Conservation (phyloP, 2,797 vertebrate species). For the Sphenodon punctatus region DNA sequence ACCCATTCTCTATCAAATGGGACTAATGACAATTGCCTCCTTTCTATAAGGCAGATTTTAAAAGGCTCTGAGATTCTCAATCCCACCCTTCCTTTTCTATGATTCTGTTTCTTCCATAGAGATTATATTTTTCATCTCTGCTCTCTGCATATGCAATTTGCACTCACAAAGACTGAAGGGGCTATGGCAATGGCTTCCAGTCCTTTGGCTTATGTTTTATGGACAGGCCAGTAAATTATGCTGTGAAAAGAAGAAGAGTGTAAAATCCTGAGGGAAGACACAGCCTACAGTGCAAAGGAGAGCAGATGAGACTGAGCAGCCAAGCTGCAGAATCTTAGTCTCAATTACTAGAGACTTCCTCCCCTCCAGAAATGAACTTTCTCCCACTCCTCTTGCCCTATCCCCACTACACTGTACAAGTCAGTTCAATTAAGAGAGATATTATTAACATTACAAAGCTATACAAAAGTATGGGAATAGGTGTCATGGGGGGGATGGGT, state of each 20-base stretch:
- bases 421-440: too few relatives aligned
- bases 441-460: too few relatives aligned
- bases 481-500: too few relatives aligned
- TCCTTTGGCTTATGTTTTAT: conserved; percentile 63
- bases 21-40: neutral
- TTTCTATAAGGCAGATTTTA: conserved; percentile 32
- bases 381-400: conserved; percentile 4
- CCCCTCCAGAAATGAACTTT: conserved; percentile 61
- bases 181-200: conserved; percentile 60
- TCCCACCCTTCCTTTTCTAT: conserved; percentile 58
- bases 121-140: conserved; percentile 68
- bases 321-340: conserved; percentile 54
- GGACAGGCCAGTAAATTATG: conserved; percentile 68
- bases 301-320: conserved; percentile 58
- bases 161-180: conserved; percentile 66
- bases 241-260: conserved; percentile 22
- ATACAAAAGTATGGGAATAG: too few relatives aligned
- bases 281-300: conserved; percentile 63
- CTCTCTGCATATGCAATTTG: conserved; percentile 65
- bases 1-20: conserved; percentile 11
- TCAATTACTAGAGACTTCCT: conserved; percentile 52
- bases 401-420: neutral
- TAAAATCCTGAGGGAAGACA: conserved; percentile 63
- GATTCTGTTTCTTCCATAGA: conserved; percentile 60
- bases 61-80: conserved; percentile 58